Evolutionary conservation across 1,140 invertebrate genomes (phyloP).

Genomic region (Conus ventricosus): DNA sequence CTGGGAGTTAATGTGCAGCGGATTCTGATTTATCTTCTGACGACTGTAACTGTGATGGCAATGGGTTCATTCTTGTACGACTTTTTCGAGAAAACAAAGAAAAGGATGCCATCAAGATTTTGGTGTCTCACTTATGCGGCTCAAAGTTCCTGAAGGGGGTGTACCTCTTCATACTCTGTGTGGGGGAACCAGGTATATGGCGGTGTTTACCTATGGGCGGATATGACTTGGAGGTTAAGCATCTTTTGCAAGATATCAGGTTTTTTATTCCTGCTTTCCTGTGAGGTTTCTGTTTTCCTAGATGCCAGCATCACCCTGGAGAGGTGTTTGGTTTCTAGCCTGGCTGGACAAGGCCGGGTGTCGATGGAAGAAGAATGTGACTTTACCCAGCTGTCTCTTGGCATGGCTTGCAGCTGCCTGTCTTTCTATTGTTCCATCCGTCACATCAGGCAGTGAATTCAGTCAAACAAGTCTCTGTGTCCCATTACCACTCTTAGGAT

Average conservation of each 20-base stretch:
- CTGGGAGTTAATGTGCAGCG: constrained; percentile 19
- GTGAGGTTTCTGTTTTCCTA: constrained; percentile 26
- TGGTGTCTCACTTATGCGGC: constrained; percentile 51
- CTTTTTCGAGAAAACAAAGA: neutral
- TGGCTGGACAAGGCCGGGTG: neutral
- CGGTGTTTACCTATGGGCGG: constrained; percentile 51
- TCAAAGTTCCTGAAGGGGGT: constrained; percentile 59
- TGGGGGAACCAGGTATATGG: constrained; percentile 48
- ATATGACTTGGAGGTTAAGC: constrained; percentile 47
- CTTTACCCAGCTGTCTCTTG: neutral
- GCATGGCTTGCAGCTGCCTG: constrained; percentile 24
- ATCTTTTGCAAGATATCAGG: constrained; percentile 48
- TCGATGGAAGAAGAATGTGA: neutral
- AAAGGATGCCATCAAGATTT: neutral
- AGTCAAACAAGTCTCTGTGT: too few relatives aligned
- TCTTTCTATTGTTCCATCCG: neutral
- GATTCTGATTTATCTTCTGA: constrained; percentile 40
- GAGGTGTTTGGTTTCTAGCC: neutral
- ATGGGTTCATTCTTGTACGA: constrained; percentile 39
- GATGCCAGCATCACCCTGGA: constrained; percentile 51
- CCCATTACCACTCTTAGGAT: too few relatives aligned
- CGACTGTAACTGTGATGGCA: constrained; percentile 41
- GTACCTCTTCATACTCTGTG: constrained; percentile 10
- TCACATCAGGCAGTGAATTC: too few relatives aligned
- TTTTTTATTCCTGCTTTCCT: constrained; percentile 24